Conservation (phyloP, 2,113 vertebrate species). For the Phasianus colchicus region DNA sequence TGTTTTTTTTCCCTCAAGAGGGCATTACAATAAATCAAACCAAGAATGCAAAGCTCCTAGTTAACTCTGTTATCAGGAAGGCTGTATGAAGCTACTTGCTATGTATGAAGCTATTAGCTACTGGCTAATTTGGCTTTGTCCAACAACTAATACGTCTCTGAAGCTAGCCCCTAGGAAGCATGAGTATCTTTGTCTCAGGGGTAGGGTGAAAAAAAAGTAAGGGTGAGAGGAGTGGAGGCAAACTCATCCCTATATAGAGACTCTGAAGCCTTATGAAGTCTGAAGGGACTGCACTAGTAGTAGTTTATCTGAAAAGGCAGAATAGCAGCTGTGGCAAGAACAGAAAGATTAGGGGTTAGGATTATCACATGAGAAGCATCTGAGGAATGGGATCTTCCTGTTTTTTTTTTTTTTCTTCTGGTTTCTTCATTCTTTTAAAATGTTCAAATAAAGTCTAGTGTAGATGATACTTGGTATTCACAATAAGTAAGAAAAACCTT, state of each 20-base stretch:
- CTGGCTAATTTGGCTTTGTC: neutral
- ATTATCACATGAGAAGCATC: neutral
- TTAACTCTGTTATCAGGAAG: neutral
- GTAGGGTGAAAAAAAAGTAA: neutral
- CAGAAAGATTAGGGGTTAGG: neutral
- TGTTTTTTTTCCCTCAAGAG: neutral
- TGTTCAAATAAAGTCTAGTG: neutral
- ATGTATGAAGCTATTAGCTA: too few relatives aligned
- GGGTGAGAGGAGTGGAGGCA: neutral
- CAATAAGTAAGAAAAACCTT: neutral
- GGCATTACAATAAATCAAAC: neutral
- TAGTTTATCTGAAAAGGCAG: neutral
- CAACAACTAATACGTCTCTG: neutral
- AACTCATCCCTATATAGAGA: neutral
- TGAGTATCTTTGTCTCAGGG: neutral
- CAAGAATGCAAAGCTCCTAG: neutral
- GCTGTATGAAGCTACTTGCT: neutral
- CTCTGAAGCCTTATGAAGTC: neutral
- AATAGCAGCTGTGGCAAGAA: neutral
- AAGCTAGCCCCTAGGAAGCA: neutral
- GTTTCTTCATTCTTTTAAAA: neutral
- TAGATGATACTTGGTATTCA: neutral
- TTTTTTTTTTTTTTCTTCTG: accelerated
- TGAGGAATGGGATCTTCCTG: neutral
- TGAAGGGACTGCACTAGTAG: neutral